These are phyloP conservation scores for Opisthograptis luteolata DNA, from an alignment of 2,888 invertebrate species.

Conservation along the genomic window DNA sequence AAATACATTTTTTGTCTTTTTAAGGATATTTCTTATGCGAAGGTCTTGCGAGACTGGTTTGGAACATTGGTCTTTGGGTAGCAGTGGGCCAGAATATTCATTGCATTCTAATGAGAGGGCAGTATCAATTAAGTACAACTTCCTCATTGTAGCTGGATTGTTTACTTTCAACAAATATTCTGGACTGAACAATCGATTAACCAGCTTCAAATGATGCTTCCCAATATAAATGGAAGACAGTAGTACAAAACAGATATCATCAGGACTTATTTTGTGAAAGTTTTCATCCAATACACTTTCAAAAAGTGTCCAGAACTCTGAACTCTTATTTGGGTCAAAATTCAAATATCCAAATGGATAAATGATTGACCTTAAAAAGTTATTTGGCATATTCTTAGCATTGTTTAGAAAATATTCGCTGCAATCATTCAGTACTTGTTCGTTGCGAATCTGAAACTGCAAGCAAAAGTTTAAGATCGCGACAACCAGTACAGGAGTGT, in stretches of 20 bases:
- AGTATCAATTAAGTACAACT: slow-evolving; percentile 86
- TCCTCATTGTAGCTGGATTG: slow-evolving; percentile 70
- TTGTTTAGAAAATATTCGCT: slow-evolving; percentile 83
- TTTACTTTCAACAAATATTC: slow-evolving; percentile 85
- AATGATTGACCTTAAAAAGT: slow-evolving; percentile 83
- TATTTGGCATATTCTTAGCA: slow-evolving; percentile 72
- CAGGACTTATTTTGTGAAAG: slow-evolving; percentile 82
- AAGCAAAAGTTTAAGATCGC: slow-evolving; percentile 86
- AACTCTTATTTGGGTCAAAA: slow-evolving; percentile 76
- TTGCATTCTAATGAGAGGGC: slow-evolving; percentile 86
- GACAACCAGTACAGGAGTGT: slow-evolving; percentile 83
- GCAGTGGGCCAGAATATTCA: slow-evolving; percentile 82
- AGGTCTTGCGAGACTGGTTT: slow-evolving; percentile 81
- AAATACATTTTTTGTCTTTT: slow-evolving; percentile 72
- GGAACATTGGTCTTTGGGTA: slow-evolving; percentile 81
- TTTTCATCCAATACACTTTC: slow-evolving; percentile 82
- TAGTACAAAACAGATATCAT: slow-evolving; percentile 85
- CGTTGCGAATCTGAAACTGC: slow-evolving; percentile 83
- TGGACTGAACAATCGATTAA: slow-evolving; percentile 84
- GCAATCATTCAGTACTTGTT: slow-evolving; percentile 82
- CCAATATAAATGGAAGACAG: slow-evolving; percentile 86
- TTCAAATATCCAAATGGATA: slow-evolving; percentile 86
- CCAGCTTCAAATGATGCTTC: slow-evolving; percentile 85
- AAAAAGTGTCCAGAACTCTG: slow-evolving; percentile 83
- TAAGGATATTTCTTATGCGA: slow-evolving; percentile 78